Evolutionary conservation across 2,113 vertebrate genomes (phyloP).

Genomic region (Pavo muticus): DNA sequence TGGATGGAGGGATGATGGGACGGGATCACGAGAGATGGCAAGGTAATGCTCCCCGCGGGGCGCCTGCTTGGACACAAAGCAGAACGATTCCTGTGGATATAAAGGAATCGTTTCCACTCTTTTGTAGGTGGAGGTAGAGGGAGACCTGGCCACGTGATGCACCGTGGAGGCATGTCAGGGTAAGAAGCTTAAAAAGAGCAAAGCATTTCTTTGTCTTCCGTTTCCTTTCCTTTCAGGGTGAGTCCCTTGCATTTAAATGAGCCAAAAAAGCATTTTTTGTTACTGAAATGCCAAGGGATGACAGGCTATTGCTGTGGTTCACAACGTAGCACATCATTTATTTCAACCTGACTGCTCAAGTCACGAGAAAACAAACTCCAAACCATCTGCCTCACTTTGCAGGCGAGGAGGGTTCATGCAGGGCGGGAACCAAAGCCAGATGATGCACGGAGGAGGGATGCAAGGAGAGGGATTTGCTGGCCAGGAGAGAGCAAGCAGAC

Average conservation of each 20-base stretch:
- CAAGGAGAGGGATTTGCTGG: constrained; percentile 90
- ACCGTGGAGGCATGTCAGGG: constrained; percentile 88
- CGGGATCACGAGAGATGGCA: constrained; percentile 75
- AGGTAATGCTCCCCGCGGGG: neutral
- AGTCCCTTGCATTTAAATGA: neutral
- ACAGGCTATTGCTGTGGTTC: neutral
- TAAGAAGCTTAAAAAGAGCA: constrained; percentile 44
- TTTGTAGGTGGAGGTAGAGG: constrained; percentile 81
- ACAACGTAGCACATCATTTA: neutral
- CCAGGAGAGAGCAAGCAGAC: constrained; percentile 78
- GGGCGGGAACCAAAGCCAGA: constrained; percentile 88
- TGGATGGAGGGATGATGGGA: constrained; percentile 57
- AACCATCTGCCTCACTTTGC: neutral
- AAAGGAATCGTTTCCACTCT: neutral
- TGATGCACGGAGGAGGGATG: constrained; percentile 85
- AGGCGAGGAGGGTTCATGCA: constrained; percentile 89
- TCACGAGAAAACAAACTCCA: neutral
- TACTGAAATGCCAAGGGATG: neutral
- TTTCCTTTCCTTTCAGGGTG: neutral
- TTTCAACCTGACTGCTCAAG: neutral
- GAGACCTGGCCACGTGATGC: constrained; percentile 87
- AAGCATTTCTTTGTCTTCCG: neutral
- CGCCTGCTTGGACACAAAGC: neutral
- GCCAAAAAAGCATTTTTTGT: neutral
- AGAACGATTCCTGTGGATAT: neutral